Evolutionary conservation across 2,888 invertebrate species (phyloP).

Genomic region (Agriotes lineatus): DNA sequence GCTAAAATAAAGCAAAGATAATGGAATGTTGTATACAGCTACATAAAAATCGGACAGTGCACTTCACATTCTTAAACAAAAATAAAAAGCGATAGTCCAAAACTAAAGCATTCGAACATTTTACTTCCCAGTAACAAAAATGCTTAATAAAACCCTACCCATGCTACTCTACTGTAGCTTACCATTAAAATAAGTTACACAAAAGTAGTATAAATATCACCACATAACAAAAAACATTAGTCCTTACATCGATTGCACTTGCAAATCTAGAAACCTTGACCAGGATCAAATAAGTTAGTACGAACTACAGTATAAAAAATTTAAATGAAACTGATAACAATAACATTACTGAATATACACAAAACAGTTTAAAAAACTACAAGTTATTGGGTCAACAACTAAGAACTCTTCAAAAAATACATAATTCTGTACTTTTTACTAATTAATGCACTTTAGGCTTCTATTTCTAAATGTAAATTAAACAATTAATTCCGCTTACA

Average conservation of each 20-base stretch:
- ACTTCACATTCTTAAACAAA: not conserved
- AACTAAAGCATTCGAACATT: not conserved
- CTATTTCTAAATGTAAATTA: too few species aligned
- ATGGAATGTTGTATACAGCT: constrained; percentile 9
- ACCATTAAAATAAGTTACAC: constrained; percentile 10
- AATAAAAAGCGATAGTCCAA: constrained; percentile 1
- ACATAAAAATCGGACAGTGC: too few species aligned
- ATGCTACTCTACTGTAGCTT: too few species aligned
- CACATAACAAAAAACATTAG: not conserved
- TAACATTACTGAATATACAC: not conserved
- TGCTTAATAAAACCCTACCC: too few species aligned
- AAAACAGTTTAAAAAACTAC: not conserved
- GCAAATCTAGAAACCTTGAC: not conserved
- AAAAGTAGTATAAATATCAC: not conserved
- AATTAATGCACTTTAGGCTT: too few species aligned
- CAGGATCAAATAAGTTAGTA: not conserved
- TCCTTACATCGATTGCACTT: constrained; percentile 21
- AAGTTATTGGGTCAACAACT: too few species aligned
- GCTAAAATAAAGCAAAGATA: not conserved
- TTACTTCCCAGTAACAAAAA: too few species aligned
- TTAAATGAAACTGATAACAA: not conserved
- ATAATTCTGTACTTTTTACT: too few species aligned
- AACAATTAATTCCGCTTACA: too few species aligned
- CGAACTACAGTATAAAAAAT: not conserved
- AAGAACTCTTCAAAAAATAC: too few species aligned